A percentile compares a stretch with the other conserved stretches of the same genome.
These are phyloP conservation scores for Cynocephalus volans DNA, from an alignment of 2,113 vertebrate species.

Conservation along the genomic window DNA sequence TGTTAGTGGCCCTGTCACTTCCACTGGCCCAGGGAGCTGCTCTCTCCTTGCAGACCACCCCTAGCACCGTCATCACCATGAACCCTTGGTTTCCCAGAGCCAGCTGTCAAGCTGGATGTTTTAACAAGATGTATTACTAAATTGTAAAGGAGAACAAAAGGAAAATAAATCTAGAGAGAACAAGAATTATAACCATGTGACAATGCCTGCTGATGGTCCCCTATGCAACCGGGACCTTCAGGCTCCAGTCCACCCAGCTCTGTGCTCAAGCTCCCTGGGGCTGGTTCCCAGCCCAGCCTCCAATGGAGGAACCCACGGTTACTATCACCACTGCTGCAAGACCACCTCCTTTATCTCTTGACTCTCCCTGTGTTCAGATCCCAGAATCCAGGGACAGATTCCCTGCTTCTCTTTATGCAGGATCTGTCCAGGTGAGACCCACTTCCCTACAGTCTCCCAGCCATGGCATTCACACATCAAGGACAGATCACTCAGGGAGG, in stretches of 20 bases:
- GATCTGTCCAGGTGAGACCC: neutral
- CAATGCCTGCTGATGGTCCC: rapidly evolving
- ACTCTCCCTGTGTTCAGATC: neutral
- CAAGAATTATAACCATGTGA: neutral
- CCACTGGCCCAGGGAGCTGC: neutral
- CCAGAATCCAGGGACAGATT: neutral
- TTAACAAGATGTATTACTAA: neutral
- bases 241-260: neutral
- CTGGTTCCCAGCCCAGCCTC: neutral
- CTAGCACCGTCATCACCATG: no score
- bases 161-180: neutral
- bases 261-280: neutral
- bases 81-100: neutral
- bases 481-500: no score
- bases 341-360: neutral
- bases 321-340: neutral
- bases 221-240: rapidly evolving
- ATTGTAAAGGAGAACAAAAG: neutral
- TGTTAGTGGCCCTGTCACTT: no score
- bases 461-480: neutral
- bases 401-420: neutral
- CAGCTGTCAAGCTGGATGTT: neutral
- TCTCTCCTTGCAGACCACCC: neutral
- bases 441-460: neutral
- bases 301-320: neutral